These are phyloP conservation scores for Tetramorium bicarinatum DNA, from an alignment of 2,888 invertebrate genomes.

Conservation along the genomic window DNA sequence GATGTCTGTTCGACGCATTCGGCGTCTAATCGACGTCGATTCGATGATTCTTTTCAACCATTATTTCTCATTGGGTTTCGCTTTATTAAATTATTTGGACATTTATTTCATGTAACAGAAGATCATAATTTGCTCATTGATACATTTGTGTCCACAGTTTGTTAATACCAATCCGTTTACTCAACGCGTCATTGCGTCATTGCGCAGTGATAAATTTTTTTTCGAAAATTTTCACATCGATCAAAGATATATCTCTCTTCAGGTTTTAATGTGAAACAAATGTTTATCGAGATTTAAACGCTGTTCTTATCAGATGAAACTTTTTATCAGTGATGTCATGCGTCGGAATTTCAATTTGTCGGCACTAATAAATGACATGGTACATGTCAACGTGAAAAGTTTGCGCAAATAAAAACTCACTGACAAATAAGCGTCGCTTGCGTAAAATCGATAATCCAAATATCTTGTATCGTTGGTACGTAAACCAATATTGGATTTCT, in stretches of 20 bases:
- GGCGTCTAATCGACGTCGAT: too few relatives aligned
- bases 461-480: background rate
- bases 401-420: background rate
- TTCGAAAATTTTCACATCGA: background rate
- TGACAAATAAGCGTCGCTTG: background rate
- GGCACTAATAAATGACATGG: background rate
- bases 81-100: background rate
- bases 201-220: background rate
- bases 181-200: background rate
- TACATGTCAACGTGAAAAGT: background rate
- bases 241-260: background rate
- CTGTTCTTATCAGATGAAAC: slow-evolving; percentile 19
- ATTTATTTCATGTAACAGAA: background rate
- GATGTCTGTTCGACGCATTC: too few relatives aligned
- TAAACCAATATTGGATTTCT: background rate
- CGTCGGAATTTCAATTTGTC: slow-evolving; percentile 28
- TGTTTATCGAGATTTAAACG: slow-evolving; percentile 35
- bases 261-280: background rate
- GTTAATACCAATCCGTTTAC: background rate
- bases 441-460: background rate
- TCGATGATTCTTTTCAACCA: too few relatives aligned
- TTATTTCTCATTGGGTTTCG: too few relatives aligned
- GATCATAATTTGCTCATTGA: background rate
- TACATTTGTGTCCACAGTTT: background rate
- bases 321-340: slow-evolving; percentile 24